These are phyloP conservation scores for Sphyrna mokarran DNA, from an alignment of 2,113 vertebrate genomes.

Conservation along the genomic window DNA sequence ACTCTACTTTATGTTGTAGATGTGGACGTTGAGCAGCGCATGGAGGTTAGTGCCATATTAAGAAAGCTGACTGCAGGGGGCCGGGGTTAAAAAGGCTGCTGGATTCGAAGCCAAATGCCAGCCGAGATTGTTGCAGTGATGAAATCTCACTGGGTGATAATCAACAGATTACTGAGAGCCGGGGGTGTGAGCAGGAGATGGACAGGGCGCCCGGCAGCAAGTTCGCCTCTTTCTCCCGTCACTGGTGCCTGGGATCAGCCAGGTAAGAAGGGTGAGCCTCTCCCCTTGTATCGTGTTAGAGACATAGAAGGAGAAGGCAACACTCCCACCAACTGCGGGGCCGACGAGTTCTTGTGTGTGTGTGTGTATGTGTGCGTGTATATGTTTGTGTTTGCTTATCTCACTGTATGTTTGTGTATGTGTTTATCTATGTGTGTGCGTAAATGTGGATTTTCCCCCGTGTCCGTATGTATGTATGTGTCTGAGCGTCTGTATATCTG, in stretches of 20 bases:
- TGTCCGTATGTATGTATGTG: no score
- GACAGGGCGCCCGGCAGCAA: background rate
- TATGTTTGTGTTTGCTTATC: no score
- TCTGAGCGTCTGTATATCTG: no score
- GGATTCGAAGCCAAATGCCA: background rate
- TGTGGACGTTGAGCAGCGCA: background rate
- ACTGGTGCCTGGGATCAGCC: background rate
- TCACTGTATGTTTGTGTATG: no score
- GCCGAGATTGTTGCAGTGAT: background rate
- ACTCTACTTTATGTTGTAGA: no score
- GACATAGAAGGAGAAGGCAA: background rate
- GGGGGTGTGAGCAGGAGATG: background rate
- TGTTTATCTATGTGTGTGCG: background rate
- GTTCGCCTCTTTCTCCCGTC: background rate
- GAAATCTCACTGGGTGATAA: background rate
- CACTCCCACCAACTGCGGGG: background rate
- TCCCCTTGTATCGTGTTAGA: background rate
- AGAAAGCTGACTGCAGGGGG: background rate
- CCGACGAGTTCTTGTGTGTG: background rate
- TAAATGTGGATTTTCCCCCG: no score
- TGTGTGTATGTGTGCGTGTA: no score
- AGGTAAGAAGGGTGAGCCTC: background rate
- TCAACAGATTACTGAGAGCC: background rate
- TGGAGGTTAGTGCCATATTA: background rate
- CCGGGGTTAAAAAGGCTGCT: background rate